Evolutionary conservation across 2,113 vertebrate species (phyloP), one percentile per base, ranked within the genome.

Genomic region (Zeus faber): DNA sequence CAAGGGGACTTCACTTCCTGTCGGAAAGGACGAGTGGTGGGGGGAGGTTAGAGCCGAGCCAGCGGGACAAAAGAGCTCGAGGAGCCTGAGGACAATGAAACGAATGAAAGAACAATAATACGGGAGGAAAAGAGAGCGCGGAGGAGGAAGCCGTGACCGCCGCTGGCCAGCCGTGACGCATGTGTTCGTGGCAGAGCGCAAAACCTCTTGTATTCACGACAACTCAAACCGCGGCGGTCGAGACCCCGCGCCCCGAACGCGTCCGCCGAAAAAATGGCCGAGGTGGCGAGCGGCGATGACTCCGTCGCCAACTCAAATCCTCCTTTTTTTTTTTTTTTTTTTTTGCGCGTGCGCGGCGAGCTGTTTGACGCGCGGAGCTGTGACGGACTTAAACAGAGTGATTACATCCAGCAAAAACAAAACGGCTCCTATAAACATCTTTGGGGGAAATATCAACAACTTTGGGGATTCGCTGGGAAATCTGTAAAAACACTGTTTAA

Each of bases 401-500:
- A 10, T 3, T 22, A 44, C 11, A 7, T 0, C 40, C 58, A 40
- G 21, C 2, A 35, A 64, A 70, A 79, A 77, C 53, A 70, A 60
- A 58, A 58, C n/a, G n/a, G n/a, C n/a, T n/a, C n/a, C n/a, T n/a
- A 31, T 5, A 62, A 37, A 37, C 6, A 37, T 37, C 2, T 14
- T 14, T 37, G 33, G n/a, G 11, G 10, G 13, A 4, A n/a, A n/a
- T 37, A 13, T 14, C 13, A 37, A 37, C 33, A 37, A 37, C n/a
- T 8, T 10, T 37, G 33, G 33, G n/a, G n/a, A 14, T 37, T 37
- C n/a, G 33, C n/a, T n/a, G 11, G 64, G 67, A 72, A 77, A 67
- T 55, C 33, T 58, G 31, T 56, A 58, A 70, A 76, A 79, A 78
- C 66, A 61, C 49, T 21, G 61, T 70, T 80, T 50, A 10, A 49